Evolutionary conservation across 2,113 vertebrate species (phyloP), one percentile per base, ranked within the genome.

Genomic region (Eulacestoma nigropectus): DNA sequence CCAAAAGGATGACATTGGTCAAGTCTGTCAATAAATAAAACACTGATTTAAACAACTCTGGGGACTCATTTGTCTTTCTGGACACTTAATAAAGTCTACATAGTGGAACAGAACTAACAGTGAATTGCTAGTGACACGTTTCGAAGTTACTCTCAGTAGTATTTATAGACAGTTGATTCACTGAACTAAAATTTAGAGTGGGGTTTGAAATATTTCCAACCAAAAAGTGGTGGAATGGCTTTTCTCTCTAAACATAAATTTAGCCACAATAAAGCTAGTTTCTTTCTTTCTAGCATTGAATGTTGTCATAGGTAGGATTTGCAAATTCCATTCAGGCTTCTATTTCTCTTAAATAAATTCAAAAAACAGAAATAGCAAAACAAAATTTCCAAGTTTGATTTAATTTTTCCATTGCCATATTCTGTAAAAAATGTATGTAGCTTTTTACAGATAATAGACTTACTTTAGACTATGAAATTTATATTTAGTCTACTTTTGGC

Each of bases 21-120:
- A 95, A 94, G 63, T 65, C 65, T 91, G 79, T 95, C 95, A 95
- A 87, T 96, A 96, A 96, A 97, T 96, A 80, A 87, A 95, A 56
- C 65, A 87, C 11, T 29, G 46, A 27, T 56, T 73, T 65, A 52
- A 82, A 74, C 35, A 64, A 39, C 10, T 16, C 53, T 47, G 80
- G 80, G 80, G 81, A 67, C 47, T 95, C 82, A 86, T 96, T 93
- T 94, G 49, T 97, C 89, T 97, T 96, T 95, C 69, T 90, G 94
- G 89, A 75, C 41, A 75, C 53, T 84, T 97, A 96, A 96, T 97
- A 95, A 97, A 96, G 81, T 84, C 89, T 95, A 70, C 42, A 92
- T 41, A 60, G 95, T 81, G 69, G 69, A 95, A 39, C 75, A 77
- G 90, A 96, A 93, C 68, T 86, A 97, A 63, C 64, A 82, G n/a